phyloP scores from a whole-genome alignment of 2,797 vertebrate genomes.

The Tenualosa ilisha region DNA sequence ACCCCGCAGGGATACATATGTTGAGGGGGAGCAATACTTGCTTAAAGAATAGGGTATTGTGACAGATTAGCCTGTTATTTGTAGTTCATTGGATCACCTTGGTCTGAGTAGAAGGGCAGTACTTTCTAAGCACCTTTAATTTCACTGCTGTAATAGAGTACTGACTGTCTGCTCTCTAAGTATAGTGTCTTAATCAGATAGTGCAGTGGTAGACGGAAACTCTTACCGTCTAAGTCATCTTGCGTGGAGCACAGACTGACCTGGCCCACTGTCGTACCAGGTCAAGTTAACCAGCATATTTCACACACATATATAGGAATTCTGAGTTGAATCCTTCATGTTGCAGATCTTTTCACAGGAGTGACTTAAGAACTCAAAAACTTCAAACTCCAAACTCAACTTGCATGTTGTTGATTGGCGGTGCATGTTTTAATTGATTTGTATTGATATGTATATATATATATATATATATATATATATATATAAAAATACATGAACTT shows the following conservation, averaged over 20 bases:
- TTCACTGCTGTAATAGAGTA: conserved; percentile 22
- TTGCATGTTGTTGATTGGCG: no score
- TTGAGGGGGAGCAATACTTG: background rate
- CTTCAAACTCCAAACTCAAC: no score
- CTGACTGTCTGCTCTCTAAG: conserved; percentile 25
- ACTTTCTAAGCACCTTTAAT: conserved; percentile 27
- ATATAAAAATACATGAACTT: background rate
- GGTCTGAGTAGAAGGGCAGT: conserved; percentile 13
- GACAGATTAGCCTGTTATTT: conserved; percentile 41
- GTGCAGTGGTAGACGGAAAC: conserved; percentile 28
- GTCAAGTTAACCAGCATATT: background rate
- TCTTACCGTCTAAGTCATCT: conserved; percentile 8
- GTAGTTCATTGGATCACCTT: conserved; percentile 38
- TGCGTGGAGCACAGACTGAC: background rate
- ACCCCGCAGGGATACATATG: background rate
- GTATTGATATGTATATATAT: no score
- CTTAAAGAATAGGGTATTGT: conserved; percentile 29
- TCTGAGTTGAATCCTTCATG: background rate
- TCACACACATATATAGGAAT: no score
- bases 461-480: no score
- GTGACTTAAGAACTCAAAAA: no score
- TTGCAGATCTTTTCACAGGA: background rate
- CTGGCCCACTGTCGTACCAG: background rate
- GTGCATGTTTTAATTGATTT: no score
- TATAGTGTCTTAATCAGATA: conserved; percentile 38